Base-by-base conservation (phyloP, 1,140 invertebrate genomes). In the Pristionchus pacificus region DNA sequence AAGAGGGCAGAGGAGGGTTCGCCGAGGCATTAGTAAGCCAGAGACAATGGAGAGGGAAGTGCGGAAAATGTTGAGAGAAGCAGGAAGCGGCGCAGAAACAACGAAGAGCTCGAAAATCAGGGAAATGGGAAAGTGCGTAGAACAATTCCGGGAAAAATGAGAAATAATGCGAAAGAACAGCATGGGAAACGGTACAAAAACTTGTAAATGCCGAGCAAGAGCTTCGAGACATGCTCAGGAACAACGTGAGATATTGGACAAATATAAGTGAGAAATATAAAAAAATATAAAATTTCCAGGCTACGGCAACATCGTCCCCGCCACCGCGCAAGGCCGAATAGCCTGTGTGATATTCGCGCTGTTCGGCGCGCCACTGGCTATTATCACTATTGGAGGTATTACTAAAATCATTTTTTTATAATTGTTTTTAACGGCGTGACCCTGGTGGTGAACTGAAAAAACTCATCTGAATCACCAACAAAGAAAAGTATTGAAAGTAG, bases 221-320 rank as follows among this genome's bases (percentile, higher is more conserved):
- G 49, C 57, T 29, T 65, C n/a, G 3, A 6, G 1, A 66, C 13
- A 13, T 60, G 64, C 13, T 19, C 24, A 14, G 15, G 28, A 62
- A 25, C 28, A 14, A 24, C 13, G 15, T 13, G 15, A 19, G 13
- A 28, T n/a, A 31, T 15, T 27, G 24, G 30, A 68, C 31, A 1
- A 19, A 49, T 71, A 2, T 2, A 60, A 67, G 27, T 13, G 33
- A 24, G 27, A 55, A 55, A 30, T 60, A 24, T 27, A 71, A 28
- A 14, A n/a, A 32, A 33, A 69, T 75, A 33, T 80, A 79, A 76
- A n/a, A n/a, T 57, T 86, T 86, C 72, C 83, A 93, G 93, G 93
- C 69, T 96, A 96, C 85, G 94, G 94, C 60, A 93, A 97, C 83
- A 91, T 96, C 71, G 92, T 93, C 10, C 94, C 94, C 0, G 92